Conservation (phyloP, 2,113 vertebrate species). For the Macroglossus sobrinus region DNA sequence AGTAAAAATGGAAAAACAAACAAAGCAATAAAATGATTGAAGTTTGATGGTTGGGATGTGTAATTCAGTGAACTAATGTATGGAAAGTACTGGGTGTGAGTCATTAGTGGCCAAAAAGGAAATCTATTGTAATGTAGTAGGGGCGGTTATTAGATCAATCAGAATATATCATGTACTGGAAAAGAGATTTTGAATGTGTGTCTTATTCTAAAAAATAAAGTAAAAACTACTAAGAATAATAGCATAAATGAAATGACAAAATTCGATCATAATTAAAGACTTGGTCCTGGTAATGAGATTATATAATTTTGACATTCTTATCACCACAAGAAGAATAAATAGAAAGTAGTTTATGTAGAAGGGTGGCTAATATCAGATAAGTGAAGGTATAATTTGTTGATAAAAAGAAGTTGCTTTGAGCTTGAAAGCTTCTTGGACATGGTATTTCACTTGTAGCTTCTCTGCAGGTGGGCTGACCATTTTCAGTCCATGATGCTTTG, state of each 20-base stretch:
- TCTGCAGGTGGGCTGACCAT: neutral
- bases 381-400: neutral
- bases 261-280: neutral
- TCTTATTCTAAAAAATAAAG: neutral
- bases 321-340: neutral
- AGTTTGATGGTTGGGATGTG: neutral
- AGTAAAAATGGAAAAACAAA: slow-evolving; percentile 26
- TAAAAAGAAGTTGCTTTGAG: neutral
- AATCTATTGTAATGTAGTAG: neutral
- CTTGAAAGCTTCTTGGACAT: neutral
- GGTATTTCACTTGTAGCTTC: neutral
- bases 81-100: neutral
- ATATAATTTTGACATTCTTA: neutral
- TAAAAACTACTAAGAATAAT: neutral
- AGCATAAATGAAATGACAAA: neutral
- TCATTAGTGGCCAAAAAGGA: neutral
- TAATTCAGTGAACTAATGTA: neutral
- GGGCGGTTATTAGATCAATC: neutral
- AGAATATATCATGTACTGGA: neutral
- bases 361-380: neutral
- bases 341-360: neutral
- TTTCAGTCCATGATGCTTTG: neutral
- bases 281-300: neutral
- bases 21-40: neutral
- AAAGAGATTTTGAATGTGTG: neutral